phyloP scores from a whole-genome alignment of 2,113 vertebrate genomes.

The Bombycilla garrulus region DNA sequence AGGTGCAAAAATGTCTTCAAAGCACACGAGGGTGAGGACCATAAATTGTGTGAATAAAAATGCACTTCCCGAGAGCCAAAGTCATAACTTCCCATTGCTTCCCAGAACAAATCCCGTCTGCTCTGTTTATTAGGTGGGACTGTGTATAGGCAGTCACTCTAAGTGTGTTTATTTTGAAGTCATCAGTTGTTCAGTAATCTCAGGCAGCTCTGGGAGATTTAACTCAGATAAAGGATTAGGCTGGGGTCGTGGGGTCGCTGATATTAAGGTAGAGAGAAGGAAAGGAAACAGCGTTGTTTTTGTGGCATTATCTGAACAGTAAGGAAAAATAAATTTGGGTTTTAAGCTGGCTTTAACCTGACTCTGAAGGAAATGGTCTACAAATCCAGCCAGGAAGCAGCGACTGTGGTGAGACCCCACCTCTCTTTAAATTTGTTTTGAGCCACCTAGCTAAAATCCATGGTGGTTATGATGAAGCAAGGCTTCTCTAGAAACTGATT shows the following conservation, averaged over 20 bases:
- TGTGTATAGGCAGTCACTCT: constrained; percentile 29
- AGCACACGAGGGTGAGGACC: background rate
- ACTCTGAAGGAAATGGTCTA: constrained; percentile 21
- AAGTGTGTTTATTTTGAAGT: constrained; percentile 67
- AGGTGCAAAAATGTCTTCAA: background rate
- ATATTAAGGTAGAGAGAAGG: constrained; percentile 35
- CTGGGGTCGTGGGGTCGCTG: background rate
- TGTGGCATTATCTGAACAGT: constrained; percentile 42
- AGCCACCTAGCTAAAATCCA: background rate
- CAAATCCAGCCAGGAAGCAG: constrained; percentile 8
- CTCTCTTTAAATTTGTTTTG: background rate
- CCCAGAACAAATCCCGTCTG: constrained; percentile 51
- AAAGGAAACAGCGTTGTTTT: background rate
- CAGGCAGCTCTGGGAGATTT: constrained; percentile 60
- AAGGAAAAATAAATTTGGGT: constrained; percentile 43
- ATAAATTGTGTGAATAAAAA: constrained; percentile 40
- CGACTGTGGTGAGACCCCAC: fast-evolving
- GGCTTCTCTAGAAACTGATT: background rate
- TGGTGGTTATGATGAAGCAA: background rate
- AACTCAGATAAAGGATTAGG: constrained; percentile 50
- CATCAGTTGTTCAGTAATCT: constrained; percentile 46
- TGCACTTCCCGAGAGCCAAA: constrained; percentile 21
- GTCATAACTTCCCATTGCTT: constrained; percentile 53
- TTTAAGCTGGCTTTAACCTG: constrained; percentile 47
- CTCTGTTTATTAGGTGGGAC: constrained; percentile 65